Base-by-base conservation (phyloP, 2,113 vertebrate genomes). In the Alouatta palliata region DNA sequence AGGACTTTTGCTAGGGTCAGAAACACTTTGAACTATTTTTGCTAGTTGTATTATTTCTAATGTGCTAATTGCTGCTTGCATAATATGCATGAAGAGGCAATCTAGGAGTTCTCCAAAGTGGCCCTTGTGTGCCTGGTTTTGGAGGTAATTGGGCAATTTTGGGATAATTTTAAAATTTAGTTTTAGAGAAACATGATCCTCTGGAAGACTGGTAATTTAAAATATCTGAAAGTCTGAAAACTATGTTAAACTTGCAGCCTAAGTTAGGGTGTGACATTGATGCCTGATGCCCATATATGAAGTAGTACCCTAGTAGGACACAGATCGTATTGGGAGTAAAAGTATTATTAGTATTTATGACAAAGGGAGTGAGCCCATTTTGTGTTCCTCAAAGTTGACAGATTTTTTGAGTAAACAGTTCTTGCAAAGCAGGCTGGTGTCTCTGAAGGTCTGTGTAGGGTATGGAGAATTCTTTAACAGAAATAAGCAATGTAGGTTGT, bases 191-290 rank as follows among this genome's bases (percentile, higher is more conserved):
- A 84, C 81, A 84, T 23, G 7, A 71, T 80, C 20, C 23, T 95
- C 40, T 94, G 23, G 49, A 75, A 45, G 27, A 27, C n/a, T 86
- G 30, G 32, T 86, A 64, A 52, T 75, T 97, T 91, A 54, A 93
- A 95, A 61, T 91, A 95, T 61, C 66, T 79, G 40, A 81, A 89
- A 87, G 45, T 92, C 70, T 87, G 58, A 94, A 81, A 81, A 91
- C 87, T 76, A 93, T 52, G 37, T 45, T 40, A 35, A 83, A 68
- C 23, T 61, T 14, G 47, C 12, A 87, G 16, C 8, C 32, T 90
- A 93, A 47, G 49, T 85, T 87, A 83, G 32, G 49, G 82, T 96
- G 64, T 90, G 54, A 25, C 47, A 20, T 32, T 86, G 43, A 86
- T 83, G 11, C 68, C 56, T 94, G 16, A 80, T 80, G 32, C 19